Conservation (phyloP, 2,113 vertebrate genomes). For the Daphoenositta chrysoptera region DNA sequence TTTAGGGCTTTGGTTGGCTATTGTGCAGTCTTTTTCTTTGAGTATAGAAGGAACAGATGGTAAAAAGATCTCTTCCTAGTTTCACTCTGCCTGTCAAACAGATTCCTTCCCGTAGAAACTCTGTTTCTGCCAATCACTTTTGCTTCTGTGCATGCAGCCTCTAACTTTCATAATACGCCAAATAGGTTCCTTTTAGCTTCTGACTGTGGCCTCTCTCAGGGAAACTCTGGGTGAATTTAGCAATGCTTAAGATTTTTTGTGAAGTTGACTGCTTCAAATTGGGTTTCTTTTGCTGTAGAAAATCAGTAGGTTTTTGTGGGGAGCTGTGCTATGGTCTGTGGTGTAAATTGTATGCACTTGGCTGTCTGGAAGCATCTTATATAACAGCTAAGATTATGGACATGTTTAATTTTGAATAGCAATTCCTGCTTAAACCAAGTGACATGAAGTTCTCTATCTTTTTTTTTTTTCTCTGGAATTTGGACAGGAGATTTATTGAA, state of each 20-base stretch:
- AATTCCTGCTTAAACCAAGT: neutral
- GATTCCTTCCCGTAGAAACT: neutral
- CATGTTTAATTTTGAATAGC: neutral
- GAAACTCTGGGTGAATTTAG: neutral
- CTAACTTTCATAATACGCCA: neutral
- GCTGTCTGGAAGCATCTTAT: neutral
- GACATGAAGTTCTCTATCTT: neutral
- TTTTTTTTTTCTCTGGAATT: neutral
- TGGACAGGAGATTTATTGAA: neutral
- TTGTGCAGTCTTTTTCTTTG: neutral
- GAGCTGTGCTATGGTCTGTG: fast-evolving
- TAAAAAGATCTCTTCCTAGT: neutral
- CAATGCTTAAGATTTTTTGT: neutral
- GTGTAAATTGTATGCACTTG: neutral
- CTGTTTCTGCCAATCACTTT: neutral
- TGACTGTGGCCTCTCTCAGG: neutral
- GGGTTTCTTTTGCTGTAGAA: neutral
- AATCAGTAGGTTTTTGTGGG: neutral
- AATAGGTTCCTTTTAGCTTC: neutral
- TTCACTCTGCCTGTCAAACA: neutral
- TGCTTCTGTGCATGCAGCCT: neutral
- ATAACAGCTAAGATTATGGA: neutral
- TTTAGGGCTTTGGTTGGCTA: neutral
- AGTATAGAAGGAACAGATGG: neutral
- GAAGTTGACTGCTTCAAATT: neutral